Evolutionary conservation across 2,113 vertebrate genomes (phyloP), one percentile per base, ranked within the genome.

Genomic region (Rhinopomastus cyanomelas): DNA sequence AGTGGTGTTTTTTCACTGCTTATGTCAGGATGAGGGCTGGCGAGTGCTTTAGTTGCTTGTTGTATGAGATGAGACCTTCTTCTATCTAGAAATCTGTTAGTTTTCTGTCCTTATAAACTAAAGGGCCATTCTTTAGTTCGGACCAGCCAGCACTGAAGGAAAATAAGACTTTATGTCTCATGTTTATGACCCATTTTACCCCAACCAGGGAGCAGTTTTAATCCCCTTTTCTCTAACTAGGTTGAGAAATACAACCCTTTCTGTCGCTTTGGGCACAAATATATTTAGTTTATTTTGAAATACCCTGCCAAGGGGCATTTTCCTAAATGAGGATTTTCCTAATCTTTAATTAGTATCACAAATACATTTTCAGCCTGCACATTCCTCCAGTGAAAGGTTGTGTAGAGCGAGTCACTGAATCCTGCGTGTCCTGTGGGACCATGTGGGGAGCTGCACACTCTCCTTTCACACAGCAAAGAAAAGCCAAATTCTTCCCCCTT

Each of bases 401-500:
- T 44, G 69, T 6, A 85, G 52, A 75, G 39, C 11, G 1, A 91
- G 67, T 36, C 17, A 32, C 30, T 78, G 46, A 69, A 53, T 66
- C 73, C 91, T 91, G 30, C n/a, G 4, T 51, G 55, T 91, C 81
- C 46, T 87, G 77, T 77, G 91, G 36, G 87, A 88, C 68, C 78
- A 4, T 53, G 46, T 82, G 55, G 86, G 51, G 39, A 49, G 25
- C 32, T 78, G 19, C 57, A 72, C 64, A 21, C 22, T 56, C 61
- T 65, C 56, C 82, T 94, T 96, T 94, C 69, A 95, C 71, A 91
- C 42, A 59, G 62, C 69, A 62, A 96, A 93, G 65, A 93, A 96
- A 97, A 89, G 73, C 39, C 78, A 88, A 64, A 59, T 85, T 81
- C 79, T 51, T 16, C 14, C 14, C 46, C 68, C 51, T 71, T 56